These are phyloP conservation scores for Epinephelus malabaricus DNA, from an alignment of 2,797 vertebrate genomes.

Conservation along the genomic window DNA sequence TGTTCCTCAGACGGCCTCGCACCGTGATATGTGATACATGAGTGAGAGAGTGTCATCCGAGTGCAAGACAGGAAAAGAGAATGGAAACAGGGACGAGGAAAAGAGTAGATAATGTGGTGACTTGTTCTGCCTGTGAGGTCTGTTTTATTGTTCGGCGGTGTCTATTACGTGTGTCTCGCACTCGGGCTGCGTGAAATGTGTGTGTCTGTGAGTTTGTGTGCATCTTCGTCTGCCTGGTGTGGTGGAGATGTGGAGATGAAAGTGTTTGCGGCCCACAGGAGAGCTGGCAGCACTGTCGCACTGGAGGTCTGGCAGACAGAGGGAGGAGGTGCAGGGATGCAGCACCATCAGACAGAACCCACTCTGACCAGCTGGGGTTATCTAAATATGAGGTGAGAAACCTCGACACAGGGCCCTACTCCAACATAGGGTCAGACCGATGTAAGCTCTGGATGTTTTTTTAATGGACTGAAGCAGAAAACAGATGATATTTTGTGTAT, in stretches of 20 bases:
- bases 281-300: slow-evolving; percentile 68
- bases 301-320: slow-evolving; percentile 80
- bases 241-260: slow-evolving; percentile 74
- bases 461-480: slow-evolving; percentile 38
- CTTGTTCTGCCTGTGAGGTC: slow-evolving; percentile 81
- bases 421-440: slow-evolving; percentile 21
- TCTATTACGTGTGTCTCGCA: slow-evolving; percentile 72
- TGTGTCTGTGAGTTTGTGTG: slow-evolving; percentile 49
- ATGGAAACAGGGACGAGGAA: slow-evolving; percentile 65
- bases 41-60: slow-evolving; percentile 57
- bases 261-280: slow-evolving; percentile 73
- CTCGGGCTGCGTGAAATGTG: slow-evolving; percentile 45
- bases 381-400: slow-evolving; percentile 69
- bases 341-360: slow-evolving; percentile 50
- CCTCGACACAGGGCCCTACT: slow-evolving; percentile 10
- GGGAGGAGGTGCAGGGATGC: slow-evolving; percentile 62
- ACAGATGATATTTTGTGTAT: slow-evolving; percentile 19
- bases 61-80: slow-evolving; percentile 64
- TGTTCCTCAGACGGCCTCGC: slow-evolving; percentile 46
- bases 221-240: slow-evolving; percentile 62
- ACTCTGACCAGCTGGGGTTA: slow-evolving; percentile 58
- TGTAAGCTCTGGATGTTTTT: slow-evolving; percentile 20
- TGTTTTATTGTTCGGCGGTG: slow-evolving; percentile 79
- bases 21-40: slow-evolving; percentile 62
- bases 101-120: slow-evolving; percentile 71